A percentile compares a stretch with the other conserved stretches of the same genome.
These are phyloP conservation scores for Heliconius congener DNA, from an alignment of 1,140 invertebrate species.

Conservation along the genomic window DNA sequence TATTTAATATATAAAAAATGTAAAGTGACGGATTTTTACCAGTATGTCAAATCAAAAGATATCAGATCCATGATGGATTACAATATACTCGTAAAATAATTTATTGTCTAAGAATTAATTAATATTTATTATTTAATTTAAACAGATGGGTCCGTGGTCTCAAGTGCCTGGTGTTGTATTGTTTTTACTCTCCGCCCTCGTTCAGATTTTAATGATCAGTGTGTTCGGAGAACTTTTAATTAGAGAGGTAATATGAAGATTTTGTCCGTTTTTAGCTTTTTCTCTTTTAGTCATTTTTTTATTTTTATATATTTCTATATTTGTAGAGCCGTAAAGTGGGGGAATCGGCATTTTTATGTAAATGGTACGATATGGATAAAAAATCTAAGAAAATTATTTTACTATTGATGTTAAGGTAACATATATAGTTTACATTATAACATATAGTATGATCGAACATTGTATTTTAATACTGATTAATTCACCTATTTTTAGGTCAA, in stretches of 20 bases:
- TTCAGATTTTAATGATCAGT: conserved; percentile 71
- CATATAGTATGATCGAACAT: not conserved
- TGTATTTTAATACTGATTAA: not conserved
- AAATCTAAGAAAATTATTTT: conserved; percentile 60
- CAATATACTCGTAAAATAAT: not conserved
- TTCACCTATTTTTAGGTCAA: conserved; percentile 50
- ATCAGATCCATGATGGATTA: not conserved
- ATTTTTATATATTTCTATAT: too few relatives aligned
- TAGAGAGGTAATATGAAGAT: conserved; percentile 49
- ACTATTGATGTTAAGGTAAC: conserved; percentile 64
- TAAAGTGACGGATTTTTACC: too few relatives aligned
- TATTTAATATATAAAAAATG: too few relatives aligned
- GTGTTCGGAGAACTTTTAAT: conserved; percentile 69
- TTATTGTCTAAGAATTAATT: not conserved
- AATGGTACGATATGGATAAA: conserved; percentile 63
- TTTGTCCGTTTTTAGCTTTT: not conserved
- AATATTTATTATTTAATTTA: conserved; percentile 24
- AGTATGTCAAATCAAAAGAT: not conserved
- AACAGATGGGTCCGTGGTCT: conserved; percentile 56
- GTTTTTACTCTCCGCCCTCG: conserved; percentile 59
- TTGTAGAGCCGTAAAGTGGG: conserved; percentile 59
- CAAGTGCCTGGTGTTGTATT: conserved; percentile 58
- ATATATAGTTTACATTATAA: not conserved
- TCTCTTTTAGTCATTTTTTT: not conserved
- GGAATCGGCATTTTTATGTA: conserved; percentile 55